Conservation (phyloP, 2,888 invertebrate species). For the Abscondita cerata region DNA sequence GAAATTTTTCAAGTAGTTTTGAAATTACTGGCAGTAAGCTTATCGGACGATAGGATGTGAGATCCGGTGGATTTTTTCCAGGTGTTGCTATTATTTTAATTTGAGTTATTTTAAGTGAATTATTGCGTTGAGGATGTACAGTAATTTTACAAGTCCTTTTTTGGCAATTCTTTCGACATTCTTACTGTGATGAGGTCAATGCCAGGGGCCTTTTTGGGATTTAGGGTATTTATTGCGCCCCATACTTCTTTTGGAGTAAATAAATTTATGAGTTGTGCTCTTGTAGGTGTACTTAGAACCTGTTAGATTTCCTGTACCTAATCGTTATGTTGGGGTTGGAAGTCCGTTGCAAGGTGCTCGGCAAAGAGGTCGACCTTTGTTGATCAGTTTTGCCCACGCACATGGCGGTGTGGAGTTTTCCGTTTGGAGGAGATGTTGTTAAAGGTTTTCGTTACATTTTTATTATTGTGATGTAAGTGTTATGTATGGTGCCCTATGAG, state of each 20-base stretch:
- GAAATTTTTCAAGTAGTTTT: background rate
- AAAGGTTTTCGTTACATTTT: background rate
- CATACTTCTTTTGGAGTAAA: no score
- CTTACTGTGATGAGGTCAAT: background rate
- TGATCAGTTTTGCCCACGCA: background rate
- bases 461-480: no score
- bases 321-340: background rate
- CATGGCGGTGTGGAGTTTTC: background rate
- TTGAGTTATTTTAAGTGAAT: background rate
- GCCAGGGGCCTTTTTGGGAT: background rate
- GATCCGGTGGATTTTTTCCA: slow-evolving; percentile 39
- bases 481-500: no score
- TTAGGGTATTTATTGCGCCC: no score
- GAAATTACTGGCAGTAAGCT: background rate
- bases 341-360: background rate
- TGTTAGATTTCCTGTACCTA: background rate
- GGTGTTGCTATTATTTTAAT: slow-evolving; percentile 21
- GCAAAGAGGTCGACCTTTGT: no score
- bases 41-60: background rate
- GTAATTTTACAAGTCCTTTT: background rate
- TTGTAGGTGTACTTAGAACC: background rate
- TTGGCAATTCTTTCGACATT: slow-evolving; percentile 2
- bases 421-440: background rate
- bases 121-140: background rate
- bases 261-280: no score